These are phyloP conservation scores for Dione vanillae DNA, from an alignment of 2,888 invertebrate genomes.

Conservation along the genomic window DNA sequence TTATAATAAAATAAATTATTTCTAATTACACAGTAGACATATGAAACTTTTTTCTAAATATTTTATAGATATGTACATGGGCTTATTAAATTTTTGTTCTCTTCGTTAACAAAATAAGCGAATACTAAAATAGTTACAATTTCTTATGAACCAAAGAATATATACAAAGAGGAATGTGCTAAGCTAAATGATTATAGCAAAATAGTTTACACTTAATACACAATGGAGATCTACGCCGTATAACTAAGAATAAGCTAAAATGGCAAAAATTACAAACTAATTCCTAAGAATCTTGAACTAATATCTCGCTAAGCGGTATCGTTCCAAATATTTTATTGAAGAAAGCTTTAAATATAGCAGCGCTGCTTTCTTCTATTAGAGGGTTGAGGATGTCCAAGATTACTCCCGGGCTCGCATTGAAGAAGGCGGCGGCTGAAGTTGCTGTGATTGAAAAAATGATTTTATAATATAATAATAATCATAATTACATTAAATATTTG, in stretches of 20 bases:
- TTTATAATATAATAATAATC: too few species aligned
- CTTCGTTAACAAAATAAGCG: too few species aligned
- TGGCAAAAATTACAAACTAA: neutral
- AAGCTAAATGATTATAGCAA: too few species aligned
- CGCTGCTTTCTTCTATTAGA: constrained; percentile 87
- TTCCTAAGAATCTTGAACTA: constrained; percentile 64
- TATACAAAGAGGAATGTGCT: too few species aligned
- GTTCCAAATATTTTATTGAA: constrained; percentile 84
- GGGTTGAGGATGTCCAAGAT: constrained; percentile 88
- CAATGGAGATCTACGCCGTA: neutral
- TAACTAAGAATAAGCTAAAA: constrained; percentile 13
- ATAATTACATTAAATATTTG: too few species aligned
- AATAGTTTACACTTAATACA: neutral
- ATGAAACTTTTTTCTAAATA: too few species aligned
- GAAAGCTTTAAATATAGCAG: constrained; percentile 85
- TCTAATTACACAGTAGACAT: too few species aligned
- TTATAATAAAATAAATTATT: too few species aligned
- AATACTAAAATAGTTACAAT: too few species aligned
- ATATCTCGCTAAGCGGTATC: constrained; percentile 84
- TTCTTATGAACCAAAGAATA: too few species aligned
- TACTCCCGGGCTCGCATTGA: constrained; percentile 87
- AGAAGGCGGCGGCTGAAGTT: constrained; percentile 87
- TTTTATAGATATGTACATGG: too few species aligned
- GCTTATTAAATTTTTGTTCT: too few species aligned
- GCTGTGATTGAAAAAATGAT: constrained; percentile 71